These are phyloP conservation scores for Heteromurus nitidus DNA, from an alignment of 2,888 invertebrate genomes.

Conservation along the genomic window DNA sequence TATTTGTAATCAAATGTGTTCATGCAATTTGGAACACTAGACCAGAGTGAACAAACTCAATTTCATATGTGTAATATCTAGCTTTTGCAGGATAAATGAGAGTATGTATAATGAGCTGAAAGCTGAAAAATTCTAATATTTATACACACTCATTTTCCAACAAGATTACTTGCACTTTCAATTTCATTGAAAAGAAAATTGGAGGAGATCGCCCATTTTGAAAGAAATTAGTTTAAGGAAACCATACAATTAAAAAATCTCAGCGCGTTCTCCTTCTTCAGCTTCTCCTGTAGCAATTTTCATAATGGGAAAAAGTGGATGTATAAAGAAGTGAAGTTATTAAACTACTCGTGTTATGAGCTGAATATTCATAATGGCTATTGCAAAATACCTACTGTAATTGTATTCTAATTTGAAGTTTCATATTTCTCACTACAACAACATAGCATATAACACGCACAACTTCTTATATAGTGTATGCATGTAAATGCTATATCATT, in stretches of 20 bases:
- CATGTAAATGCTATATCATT: not conserved
- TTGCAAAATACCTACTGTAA: not conserved
- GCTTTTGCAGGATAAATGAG: no score
- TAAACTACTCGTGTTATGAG: no score
- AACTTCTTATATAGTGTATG: not conserved
- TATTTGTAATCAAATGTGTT: no score
- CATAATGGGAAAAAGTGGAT: no score
- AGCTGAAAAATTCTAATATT: no score
- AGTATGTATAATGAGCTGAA: no score
- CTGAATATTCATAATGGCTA: not conserved
- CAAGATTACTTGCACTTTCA: not conserved
- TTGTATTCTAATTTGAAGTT: constrained; percentile 22
- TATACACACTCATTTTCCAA: not conserved
- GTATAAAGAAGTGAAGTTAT: no score
- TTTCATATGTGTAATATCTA: no score
- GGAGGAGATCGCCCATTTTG: not conserved
- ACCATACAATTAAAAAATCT: constrained; percentile 7
- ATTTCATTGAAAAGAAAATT: not conserved
- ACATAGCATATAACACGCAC: not conserved
- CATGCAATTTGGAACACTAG: no score
- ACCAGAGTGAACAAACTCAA: no score
- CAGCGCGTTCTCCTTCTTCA: not conserved
- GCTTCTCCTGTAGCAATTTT: not conserved
- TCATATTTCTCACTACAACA: not conserved
- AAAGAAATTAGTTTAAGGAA: not conserved